phyloP scores from a whole-genome alignment of 2,797 vertebrate species.

The Tadarida brasiliensis region DNA sequence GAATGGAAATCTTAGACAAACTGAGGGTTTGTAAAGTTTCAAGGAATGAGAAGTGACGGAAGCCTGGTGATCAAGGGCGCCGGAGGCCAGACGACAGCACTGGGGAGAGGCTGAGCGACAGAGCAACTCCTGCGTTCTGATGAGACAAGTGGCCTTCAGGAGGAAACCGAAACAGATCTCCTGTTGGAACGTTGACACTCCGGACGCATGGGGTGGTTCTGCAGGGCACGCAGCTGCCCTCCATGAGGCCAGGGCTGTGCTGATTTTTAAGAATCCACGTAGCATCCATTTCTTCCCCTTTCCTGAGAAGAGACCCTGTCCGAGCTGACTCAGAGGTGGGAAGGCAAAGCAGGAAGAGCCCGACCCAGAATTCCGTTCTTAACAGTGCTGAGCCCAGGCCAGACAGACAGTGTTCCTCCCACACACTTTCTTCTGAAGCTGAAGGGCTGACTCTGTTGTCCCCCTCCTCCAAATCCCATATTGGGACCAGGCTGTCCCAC shows the following conservation, averaged over 20 bases:
- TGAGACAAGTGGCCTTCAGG: neutral
- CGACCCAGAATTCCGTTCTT: no score
- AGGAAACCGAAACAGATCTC: neutral
- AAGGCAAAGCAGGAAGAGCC: no score
- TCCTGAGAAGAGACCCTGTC: neutral
- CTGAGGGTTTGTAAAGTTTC: neutral
- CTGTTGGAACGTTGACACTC: neutral
- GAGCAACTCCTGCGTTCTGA: no score
- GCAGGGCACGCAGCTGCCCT: no score
- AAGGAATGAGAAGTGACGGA: neutral
- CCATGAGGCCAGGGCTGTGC: no score
- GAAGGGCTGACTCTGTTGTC: neutral
- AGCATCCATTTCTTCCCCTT: neutral
- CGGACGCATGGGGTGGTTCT: neutral
- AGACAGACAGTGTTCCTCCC: no score
- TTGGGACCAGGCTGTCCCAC: neutral
- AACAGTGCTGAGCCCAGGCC: no score
- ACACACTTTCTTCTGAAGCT: neutral
- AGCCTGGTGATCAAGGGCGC: neutral
- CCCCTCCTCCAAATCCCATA: no score
- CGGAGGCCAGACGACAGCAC: neutral
- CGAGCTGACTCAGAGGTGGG: no score
- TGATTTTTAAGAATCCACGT: neutral
- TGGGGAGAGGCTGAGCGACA: neutral
- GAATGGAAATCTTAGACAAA: neutral